Conservation (phyloP, 2,113 vertebrate species). For the Laticauda laticaudata region DNA sequence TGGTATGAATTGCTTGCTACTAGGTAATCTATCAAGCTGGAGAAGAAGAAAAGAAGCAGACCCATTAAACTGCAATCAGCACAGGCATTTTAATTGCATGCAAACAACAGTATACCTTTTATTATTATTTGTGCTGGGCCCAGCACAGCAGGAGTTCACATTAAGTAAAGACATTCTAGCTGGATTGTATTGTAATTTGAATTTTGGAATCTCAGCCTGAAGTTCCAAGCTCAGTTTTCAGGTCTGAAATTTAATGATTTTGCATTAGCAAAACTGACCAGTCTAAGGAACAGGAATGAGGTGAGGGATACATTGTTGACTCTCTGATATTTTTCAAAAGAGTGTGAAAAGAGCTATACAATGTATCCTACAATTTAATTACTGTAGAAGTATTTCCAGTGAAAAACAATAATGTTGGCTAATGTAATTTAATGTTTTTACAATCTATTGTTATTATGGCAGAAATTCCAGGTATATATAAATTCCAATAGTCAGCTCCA, state of each 20-base stretch:
- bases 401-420: neutral
- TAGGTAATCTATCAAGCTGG: slow-evolving; percentile 12
- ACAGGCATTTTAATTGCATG: slow-evolving; percentile 14
- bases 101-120: slow-evolving; percentile 13
- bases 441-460: neutral
- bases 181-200: neutral
- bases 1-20: slow-evolving; percentile 12
- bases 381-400: neutral
- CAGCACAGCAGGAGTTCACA: neutral
- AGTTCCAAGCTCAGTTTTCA: slow-evolving; percentile 2
- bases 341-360: neutral
- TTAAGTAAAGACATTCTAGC: slow-evolving; percentile 2
- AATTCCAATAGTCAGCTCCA: too few species aligned
- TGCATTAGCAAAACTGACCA: neutral
- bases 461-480: neutral
- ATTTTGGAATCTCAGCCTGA: neutral
- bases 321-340: neutral
- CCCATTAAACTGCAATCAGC: slow-evolving; percentile 21
- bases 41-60: neutral
- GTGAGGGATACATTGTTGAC: neutral
- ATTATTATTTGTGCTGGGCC: slow-evolving; percentile 4
- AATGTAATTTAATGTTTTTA: neutral
- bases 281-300: neutral
- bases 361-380: neutral
- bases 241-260: neutral